These are phyloP conservation scores for Thalpophila matura DNA, from an alignment of 2,888 invertebrate species.

Conservation along the genomic window DNA sequence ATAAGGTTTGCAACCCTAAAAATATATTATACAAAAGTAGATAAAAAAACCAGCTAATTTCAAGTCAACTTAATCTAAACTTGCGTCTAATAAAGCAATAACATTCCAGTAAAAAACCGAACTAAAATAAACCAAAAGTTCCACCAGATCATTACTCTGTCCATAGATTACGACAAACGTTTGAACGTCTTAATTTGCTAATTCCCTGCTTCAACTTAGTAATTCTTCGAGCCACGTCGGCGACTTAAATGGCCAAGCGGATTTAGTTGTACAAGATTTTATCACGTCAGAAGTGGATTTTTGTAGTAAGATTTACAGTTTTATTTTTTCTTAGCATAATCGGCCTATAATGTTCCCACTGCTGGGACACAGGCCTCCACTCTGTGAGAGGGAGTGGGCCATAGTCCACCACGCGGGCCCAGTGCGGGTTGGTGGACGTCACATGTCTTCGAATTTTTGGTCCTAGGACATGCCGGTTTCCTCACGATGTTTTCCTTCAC, in stretches of 20 bases:
- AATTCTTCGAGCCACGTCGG: constrained; percentile 34
- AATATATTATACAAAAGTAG: no score
- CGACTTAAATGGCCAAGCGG: constrained; percentile 39
- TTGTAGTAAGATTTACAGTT: not conserved
- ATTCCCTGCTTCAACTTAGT: constrained; percentile 36
- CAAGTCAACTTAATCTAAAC: not conserved
- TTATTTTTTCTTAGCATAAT: no score
- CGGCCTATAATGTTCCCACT: no score
- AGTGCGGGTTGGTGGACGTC: no score
- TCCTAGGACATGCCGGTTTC: no score
- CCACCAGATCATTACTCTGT: constrained; percentile 8
- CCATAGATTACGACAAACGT: constrained; percentile 26
- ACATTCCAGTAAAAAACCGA: not conserved
- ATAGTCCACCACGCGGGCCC: no score
- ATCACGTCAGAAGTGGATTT: constrained; percentile 15
- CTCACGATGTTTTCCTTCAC: no score
- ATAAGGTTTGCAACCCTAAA: no score
- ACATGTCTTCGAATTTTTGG: no score
- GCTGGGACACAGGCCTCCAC: no score
- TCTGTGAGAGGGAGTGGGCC: no score
- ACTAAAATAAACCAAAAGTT: not conserved
- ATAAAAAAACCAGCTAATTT: no score
- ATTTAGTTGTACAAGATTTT: constrained; percentile 44
- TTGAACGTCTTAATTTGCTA: constrained; percentile 45
- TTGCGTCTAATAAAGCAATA: not conserved